Conservation (phyloP, 2,888 invertebrate species). For the Cyclophora albipunctata region DNA sequence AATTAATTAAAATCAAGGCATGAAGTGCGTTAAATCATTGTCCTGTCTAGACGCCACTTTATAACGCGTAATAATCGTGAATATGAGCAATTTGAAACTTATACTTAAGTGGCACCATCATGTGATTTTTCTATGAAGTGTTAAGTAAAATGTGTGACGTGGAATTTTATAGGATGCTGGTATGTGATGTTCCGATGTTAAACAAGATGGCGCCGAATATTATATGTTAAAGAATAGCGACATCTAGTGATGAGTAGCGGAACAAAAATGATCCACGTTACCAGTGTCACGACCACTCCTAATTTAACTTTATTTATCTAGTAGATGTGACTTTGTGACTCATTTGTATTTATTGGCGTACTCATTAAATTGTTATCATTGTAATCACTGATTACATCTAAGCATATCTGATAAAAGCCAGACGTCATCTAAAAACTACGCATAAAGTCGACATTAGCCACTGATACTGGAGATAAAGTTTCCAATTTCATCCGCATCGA, state of each 20-base stretch:
- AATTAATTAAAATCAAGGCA: too few species aligned
- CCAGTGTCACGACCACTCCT: too few species aligned
- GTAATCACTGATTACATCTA: slow-evolving; percentile 15
- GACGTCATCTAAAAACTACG: slow-evolving; percentile 7
- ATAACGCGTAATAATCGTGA: too few species aligned
- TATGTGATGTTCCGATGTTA: too few species aligned
- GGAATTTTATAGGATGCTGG: too few species aligned
- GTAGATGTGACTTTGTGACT: slow-evolving; percentile 8
- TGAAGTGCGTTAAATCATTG: too few species aligned
- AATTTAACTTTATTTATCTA: too few species aligned
- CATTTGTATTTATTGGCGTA: slow-evolving; percentile 5
- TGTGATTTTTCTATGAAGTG: too few species aligned
- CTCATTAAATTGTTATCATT: slow-evolving; percentile 14
- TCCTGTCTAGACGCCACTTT: too few species aligned
- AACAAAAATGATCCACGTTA: slow-evolving; percentile 12
- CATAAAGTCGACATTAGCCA: slow-evolving; percentile 11
- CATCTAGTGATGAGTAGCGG: slow-evolving; percentile 26
- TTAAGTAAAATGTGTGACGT: too few species aligned
- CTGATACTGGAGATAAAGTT: slow-evolving; percentile 24
- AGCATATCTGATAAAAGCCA: slow-evolving; percentile 11
- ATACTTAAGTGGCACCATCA: too few species aligned
- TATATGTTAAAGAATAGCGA: slow-evolving; percentile 1
- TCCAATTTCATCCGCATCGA: slow-evolving; percentile 38
- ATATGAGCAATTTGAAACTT: too few species aligned
- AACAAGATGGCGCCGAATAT: neutral